Evolutionary conservation across 2,888 invertebrate species (phyloP).

Genomic region (Epinotia brunnichana): DNA sequence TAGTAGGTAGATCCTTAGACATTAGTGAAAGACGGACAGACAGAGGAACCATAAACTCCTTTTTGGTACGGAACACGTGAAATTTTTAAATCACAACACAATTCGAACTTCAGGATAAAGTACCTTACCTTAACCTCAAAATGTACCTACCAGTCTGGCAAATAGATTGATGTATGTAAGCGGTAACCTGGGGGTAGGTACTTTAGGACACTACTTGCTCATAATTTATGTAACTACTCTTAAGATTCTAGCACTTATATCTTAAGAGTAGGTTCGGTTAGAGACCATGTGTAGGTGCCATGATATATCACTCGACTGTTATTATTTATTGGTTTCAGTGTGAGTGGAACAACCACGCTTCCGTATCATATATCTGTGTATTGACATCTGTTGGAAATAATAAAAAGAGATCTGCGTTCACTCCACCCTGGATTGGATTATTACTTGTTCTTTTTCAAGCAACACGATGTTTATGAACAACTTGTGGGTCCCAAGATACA

Average conservation of each 20-base stretch:
- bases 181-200: slow-evolving; percentile 36
- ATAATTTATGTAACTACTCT: slow-evolving; percentile 41
- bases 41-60: no score
- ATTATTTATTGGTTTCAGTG: slow-evolving; percentile 17
- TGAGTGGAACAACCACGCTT: background rate
- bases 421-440: no score
- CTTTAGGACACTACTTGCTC: slow-evolving; percentile 30
- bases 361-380: background rate
- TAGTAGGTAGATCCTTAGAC: no score
- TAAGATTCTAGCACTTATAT: slow-evolving; percentile 33
- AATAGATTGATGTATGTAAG: slow-evolving; percentile 39
- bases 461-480: no score
- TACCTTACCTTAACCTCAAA: slow-evolving; percentile 29
- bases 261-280: slow-evolving; percentile 25
- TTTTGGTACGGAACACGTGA: no score
- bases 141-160: slow-evolving; percentile 39
- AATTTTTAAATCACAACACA: background rate
- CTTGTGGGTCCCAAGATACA: no score
- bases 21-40: no score
- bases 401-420: slow-evolving; percentile 3
- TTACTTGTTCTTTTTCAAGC: no score
- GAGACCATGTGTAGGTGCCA: slow-evolving; percentile 22
- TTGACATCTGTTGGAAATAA: slow-evolving; percentile 2
- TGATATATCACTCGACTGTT: slow-evolving; percentile 15
- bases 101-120: background rate